Base-by-base conservation (phyloP, 30 jellyfish, hydroid and myxozoan species). In the Sanderia malayensis region DNA sequence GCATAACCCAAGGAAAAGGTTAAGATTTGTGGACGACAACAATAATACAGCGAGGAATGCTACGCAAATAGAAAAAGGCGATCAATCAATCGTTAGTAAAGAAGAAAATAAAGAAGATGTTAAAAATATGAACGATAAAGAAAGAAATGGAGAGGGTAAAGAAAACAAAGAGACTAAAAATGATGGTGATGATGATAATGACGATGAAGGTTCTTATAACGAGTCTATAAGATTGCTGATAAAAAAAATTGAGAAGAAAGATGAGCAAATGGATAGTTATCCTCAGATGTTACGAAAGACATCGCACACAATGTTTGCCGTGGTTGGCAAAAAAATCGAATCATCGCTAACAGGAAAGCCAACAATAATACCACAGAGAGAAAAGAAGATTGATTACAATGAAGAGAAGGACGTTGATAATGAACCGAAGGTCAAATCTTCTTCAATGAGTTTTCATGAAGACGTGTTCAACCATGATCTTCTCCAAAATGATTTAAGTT, bases 151-250 rank as follows among this genome's bases (percentile, higher is more conserved):
- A n/a, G n/a, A n/a, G n/a, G n/a, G n/a, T n/a, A n/a, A n/a, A n/a
- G n/a, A n/a, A n/a, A n/a, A n/a, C n/a, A n/a, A n/a, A n/a, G 18
- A 49, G 64, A 49, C 64, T 49, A 11, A 49, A 49, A 19, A 49
- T 15, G 64, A 49, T 11, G 18, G 27, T 49, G 3, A 15, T 4
- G 11, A 9, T 49, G 64, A 49, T 49, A 49, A 15, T 49, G 64
- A 4, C 8, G 15, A 8, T 41, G 55, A 41, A 41, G 8, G 8
- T 41, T 6, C 8, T 41, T 8, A 8, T 41, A 41, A 15, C n/a
- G n/a, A n/a, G n/a, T n/a, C n/a, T n/a, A n/a, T n/a, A n/a, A n/a
- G n/a, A n/a, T n/a, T n/a, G n/a, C n/a, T n/a, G n/a, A n/a, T n/a
- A n/a, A n/a, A n/a, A n/a, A n/a, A n/a, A n/a, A n/a, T n/a, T n/a